phyloP scores from a whole-genome alignment of 2,113 vertebrate species.

The Acanthisitta chloris region DNA sequence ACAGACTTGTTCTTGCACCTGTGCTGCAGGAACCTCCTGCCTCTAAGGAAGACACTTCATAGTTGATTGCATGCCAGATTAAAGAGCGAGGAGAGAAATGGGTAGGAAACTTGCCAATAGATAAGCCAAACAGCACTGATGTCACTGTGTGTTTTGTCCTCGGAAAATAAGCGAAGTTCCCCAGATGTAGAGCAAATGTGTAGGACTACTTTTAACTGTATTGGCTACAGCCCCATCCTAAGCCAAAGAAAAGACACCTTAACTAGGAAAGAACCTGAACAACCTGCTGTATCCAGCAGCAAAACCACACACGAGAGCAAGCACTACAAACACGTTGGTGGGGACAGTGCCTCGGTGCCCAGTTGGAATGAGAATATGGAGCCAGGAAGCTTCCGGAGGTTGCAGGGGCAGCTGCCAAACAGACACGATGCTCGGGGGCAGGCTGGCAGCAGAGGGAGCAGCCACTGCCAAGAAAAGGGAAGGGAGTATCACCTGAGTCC shows the following conservation, averaged over 20 bases:
- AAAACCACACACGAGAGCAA: not conserved
- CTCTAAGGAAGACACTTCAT: not conserved
- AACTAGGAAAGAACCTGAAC: not conserved
- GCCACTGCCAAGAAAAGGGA: not conserved
- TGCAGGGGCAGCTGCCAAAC: not conserved
- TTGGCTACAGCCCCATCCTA: not conserved
- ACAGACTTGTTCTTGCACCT: not conserved
- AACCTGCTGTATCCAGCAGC: not conserved
- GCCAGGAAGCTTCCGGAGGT: not conserved
- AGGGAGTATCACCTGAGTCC: not conserved
- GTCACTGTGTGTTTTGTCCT: not conserved
- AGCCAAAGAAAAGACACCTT: not conserved
- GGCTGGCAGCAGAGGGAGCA: not conserved
- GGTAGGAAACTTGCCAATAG: not conserved
- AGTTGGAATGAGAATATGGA: not conserved
- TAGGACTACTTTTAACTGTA: not conserved
- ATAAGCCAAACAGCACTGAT: not conserved
- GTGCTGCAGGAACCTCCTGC: not conserved
- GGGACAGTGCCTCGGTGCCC: not conserved
- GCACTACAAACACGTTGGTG: rapidly evolving
- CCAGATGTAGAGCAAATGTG: not conserved
- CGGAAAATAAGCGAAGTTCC: not conserved
- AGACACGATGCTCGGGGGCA: not conserved
- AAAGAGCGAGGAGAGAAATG: not conserved
- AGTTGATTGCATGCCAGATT: not conserved